Evolutionary conservation across 1,140 invertebrate species (phyloP).

Genomic region (Latrodectus geometricus): DNA sequence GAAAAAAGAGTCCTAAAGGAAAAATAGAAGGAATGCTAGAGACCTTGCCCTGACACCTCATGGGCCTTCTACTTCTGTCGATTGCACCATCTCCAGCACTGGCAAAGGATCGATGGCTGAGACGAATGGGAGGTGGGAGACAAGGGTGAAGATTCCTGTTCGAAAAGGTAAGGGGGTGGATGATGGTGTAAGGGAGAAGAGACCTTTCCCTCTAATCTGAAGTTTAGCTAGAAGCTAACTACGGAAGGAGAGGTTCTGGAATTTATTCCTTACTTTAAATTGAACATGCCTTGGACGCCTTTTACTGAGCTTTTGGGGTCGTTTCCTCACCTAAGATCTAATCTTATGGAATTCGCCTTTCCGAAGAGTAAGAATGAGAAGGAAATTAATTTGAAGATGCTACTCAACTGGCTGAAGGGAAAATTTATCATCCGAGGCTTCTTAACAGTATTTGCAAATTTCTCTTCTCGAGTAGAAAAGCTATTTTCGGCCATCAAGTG

Average conservation of each 20-base stretch:
- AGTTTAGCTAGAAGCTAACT: slow-evolving; percentile 43
- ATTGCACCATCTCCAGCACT: background rate
- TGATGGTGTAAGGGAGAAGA: background rate
- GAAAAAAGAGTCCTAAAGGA: no score
- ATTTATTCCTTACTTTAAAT: slow-evolving; percentile 52
- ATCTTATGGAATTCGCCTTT: background rate
- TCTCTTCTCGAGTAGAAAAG: no score
- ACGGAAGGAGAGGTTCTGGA: slow-evolving; percentile 27
- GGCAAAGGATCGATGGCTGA: slow-evolving; percentile 34
- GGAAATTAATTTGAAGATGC: no score
- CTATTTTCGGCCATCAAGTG: no score
- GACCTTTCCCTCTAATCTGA: slow-evolving; percentile 2
- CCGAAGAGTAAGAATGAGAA: no score
- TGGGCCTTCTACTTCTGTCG: no score
- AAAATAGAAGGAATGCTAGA: no score
- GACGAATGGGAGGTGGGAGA: slow-evolving; percentile 6
- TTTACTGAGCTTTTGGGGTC: background rate
- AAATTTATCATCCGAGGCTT: no score
- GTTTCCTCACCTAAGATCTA: slow-evolving; percentile 9
- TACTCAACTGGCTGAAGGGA: no score
- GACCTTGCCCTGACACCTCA: no score
- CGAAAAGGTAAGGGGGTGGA: background rate
- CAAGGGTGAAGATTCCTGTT: background rate
- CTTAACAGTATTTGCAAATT: no score
- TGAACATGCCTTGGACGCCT: slow-evolving; percentile 8